Evolutionary conservation across 23 tunicate species (phyloP).

Genomic region (Ciona savignyi): DNA sequence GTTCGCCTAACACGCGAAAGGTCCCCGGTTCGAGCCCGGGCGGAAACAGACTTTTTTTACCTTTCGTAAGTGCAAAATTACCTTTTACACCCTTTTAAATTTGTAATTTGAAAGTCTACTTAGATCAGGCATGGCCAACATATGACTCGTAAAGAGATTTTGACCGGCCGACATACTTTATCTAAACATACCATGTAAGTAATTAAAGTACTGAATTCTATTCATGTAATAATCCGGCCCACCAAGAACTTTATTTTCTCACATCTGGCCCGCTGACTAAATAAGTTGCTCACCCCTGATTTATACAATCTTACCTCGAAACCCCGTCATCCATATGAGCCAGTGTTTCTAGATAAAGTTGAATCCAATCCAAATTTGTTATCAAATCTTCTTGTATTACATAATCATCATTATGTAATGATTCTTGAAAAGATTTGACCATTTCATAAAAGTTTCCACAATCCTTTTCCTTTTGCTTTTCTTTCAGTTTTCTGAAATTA

Average conservation of each 20-base stretch:
- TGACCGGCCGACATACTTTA: conserved; percentile 15
- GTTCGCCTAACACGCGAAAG: conserved; percentile 2
- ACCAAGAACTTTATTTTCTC: conserved; percentile 77
- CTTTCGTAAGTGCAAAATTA: too few species aligned
- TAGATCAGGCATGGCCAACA: background rate
- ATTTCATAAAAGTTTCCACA: conserved; percentile 84
- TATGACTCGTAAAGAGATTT: background rate
- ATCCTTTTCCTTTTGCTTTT: conserved; percentile 71
- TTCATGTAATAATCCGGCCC: conserved; percentile 33
- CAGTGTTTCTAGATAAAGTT: conserved; percentile 81
- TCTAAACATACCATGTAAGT: conserved; percentile 60
- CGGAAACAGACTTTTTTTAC: conserved; percentile 12
- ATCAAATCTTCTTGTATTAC: conserved; percentile 66
- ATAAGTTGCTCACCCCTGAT: conserved; percentile 46
- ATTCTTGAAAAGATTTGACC: conserved; percentile 77
- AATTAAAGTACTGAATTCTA: conserved; percentile 57
- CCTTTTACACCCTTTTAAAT: background rate
- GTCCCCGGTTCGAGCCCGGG: conserved; percentile 3
- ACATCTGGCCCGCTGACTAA: conserved; percentile 52
- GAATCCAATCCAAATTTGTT: conserved; percentile 58
- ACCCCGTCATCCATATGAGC: conserved; percentile 68
- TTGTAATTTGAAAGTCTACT: background rate
- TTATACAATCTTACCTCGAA: conserved; percentile 19
- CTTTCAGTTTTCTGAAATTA: conserved; percentile 55
- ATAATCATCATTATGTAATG: conserved; percentile 69